Conservation (phyloP, 2,888 invertebrate species). For the Chymomyza fuscimana region DNA sequence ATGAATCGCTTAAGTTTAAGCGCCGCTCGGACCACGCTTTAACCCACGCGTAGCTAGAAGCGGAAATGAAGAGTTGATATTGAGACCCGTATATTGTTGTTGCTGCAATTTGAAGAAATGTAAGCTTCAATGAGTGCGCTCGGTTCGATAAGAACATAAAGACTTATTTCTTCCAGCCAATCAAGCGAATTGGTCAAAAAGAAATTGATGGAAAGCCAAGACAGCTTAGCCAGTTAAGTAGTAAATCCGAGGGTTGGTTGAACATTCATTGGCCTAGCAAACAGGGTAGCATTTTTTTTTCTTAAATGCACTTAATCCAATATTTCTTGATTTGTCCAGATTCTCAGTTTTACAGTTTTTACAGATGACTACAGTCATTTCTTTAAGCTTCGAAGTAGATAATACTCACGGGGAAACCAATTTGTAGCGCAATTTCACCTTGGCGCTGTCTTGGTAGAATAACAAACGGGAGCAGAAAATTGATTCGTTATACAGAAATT, state of each 20-base stretch:
- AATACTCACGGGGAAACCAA: no score
- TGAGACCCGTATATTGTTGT: slow-evolving; percentile 4
- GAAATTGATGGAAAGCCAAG: slow-evolving; percentile 53
- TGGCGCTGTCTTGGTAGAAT: no score
- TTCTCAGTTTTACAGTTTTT: no score
- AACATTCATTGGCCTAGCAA: no score
- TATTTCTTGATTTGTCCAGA: no score
- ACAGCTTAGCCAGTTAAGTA: not conserved
- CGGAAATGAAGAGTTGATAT: slow-evolving; percentile 26
- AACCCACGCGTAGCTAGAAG: slow-evolving; percentile 6
- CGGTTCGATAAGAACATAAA: slow-evolving; percentile 48
- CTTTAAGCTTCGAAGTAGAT: no score
- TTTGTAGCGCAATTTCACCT: no score
- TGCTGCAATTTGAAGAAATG: slow-evolving; percentile 11
- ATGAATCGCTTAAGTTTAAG: slow-evolving; percentile 8
- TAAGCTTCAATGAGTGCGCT: slow-evolving; percentile 37
- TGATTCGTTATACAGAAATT: no score
- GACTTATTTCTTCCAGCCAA: slow-evolving; percentile 24
- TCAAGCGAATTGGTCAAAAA: slow-evolving; percentile 37
- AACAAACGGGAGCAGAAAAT: no score
- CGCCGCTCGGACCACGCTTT: not conserved
- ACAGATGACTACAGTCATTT: no score
- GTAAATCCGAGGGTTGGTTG: not conserved
- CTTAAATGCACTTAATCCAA: no score
- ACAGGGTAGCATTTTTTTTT: no score